phyloP scores from a whole-genome alignment of 2,888 invertebrate genomes.

The Zygothrica quintamaculata region DNA sequence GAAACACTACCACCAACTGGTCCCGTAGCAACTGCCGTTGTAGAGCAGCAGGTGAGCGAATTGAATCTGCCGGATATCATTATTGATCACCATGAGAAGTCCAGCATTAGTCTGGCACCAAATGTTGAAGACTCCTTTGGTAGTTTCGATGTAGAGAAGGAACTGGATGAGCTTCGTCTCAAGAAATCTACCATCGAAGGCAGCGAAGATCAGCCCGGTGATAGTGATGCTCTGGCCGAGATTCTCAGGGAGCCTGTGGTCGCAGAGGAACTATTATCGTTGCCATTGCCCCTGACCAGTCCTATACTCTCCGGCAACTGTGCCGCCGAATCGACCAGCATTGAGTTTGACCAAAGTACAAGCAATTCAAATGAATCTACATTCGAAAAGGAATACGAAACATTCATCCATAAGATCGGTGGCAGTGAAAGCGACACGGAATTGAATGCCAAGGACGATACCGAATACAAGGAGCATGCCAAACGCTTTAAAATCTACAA shows the following conservation, averaged over 20 bases:
- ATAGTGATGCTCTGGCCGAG: constrained; percentile 38
- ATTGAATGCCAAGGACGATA: constrained; percentile 19
- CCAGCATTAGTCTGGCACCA: constrained; percentile 35
- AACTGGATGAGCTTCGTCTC: constrained; percentile 74
- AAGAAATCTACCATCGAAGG: constrained; percentile 44
- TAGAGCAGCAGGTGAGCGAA: constrained; percentile 65
- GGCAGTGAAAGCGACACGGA: constrained; percentile 66
- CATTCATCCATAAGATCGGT: constrained; percentile 78
- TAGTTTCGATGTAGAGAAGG: constrained; percentile 81
- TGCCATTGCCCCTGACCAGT: constrained; percentile 31
- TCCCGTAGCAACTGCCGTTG: constrained; percentile 68
- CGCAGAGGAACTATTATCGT: constrained; percentile 3
- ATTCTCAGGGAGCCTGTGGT: constrained; percentile 40
- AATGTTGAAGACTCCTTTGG: constrained; percentile 66
- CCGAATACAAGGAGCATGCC: constrained; percentile 58
- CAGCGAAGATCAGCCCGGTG: constrained; percentile 15
- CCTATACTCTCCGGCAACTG: constrained; percentile 16
- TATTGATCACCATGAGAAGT: constrained; percentile 84
- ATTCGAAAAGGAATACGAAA: constrained; percentile 81
- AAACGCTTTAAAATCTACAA: constrained; percentile 79
- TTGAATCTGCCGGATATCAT: constrained; percentile 84
- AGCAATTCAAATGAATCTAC: constrained; percentile 79
- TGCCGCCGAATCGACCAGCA: constrained; percentile 25
- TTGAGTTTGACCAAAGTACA: constrained; percentile 75
- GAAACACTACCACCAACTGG: constrained; percentile 68